phyloP scores from a whole-genome alignment of 1,140 invertebrate species.

The Drosophila sp. region DNA sequence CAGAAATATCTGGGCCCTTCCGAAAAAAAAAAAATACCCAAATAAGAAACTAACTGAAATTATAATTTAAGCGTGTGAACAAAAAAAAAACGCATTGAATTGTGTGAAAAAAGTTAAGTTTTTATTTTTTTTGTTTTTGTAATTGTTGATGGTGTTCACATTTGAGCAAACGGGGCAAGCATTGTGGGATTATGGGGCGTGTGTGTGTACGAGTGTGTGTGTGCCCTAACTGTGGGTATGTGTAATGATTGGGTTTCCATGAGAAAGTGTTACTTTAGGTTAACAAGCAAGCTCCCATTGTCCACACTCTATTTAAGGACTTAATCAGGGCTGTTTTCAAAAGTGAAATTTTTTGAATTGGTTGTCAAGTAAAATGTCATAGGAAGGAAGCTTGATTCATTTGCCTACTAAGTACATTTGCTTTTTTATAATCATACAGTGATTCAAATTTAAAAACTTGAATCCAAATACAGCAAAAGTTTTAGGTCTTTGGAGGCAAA shows the following conservation, averaged over 20 bases:
- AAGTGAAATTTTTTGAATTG: too few species aligned
- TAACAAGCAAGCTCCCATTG: not conserved
- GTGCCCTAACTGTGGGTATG: conserved; percentile 57
- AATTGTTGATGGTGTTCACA: conserved; percentile 69
- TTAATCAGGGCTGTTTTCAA: too few species aligned
- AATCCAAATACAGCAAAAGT: too few species aligned
- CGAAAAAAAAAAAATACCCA: conserved; percentile 41
- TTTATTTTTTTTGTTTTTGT: conserved; percentile 50
- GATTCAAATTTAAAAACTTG: too few species aligned
- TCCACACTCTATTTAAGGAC: too few species aligned
- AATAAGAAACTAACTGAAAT: conserved; percentile 73
- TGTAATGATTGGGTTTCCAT: conserved; percentile 54
- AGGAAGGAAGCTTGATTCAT: too few species aligned
- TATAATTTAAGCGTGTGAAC: conserved; percentile 80
- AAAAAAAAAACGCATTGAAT: conserved; percentile 62
- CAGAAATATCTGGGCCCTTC: conserved; percentile 10
- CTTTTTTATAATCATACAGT: too few species aligned
- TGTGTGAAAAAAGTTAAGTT: conserved; percentile 70
- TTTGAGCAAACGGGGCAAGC: conserved; percentile 35
- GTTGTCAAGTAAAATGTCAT: too few species aligned
- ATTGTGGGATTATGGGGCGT: conserved; percentile 31
- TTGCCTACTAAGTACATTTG: too few species aligned
- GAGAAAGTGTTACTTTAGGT: conserved; percentile 28
- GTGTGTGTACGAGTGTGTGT: conserved; percentile 40
- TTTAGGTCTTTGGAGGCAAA: too few species aligned